Percentiles rank a stretch among this genome's conserved stretches.
phyloP scores from a whole-genome alignment of 2,113 vertebrate species.

The Rhinopithecus roxellana region DNA sequence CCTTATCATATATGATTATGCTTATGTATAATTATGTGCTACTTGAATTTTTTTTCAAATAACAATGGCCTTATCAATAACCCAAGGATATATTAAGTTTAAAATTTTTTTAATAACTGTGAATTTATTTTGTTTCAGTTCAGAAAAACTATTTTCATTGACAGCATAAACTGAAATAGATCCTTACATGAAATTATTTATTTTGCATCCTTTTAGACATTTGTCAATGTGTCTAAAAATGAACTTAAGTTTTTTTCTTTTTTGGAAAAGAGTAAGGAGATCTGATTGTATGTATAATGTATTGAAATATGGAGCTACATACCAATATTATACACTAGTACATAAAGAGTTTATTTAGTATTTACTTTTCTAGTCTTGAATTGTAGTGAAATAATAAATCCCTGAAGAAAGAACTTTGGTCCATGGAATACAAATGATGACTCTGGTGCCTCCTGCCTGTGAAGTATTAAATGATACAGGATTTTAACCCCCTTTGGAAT shows the following conservation, averaged over 20 bases:
- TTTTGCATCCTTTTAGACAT: background rate
- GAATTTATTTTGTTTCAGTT: slow-evolving; percentile 3
- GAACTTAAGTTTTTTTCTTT: background rate
- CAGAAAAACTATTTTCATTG: slow-evolving; percentile 41
- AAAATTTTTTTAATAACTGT: background rate
- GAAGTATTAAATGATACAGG: background rate
- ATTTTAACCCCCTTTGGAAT: background rate
- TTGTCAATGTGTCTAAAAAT: background rate
- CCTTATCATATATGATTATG: background rate
- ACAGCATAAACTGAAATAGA: background rate
- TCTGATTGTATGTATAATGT: background rate
- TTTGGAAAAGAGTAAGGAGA: background rate
- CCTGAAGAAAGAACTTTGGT: background rate
- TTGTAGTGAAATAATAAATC: slow-evolving; percentile 21
- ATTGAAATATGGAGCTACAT: slow-evolving; percentile 24
- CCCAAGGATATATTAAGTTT: background rate
- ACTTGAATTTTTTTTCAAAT: background rate
- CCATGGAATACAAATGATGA: background rate
- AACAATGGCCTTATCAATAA: background rate
- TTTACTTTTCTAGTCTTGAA: slow-evolving; percentile 20
- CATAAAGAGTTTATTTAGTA: background rate
- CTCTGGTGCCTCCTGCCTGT: background rate
- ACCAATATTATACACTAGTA: background rate
- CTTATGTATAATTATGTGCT: background rate
- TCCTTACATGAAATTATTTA: background rate